Evolutionary conservation across 2,888 invertebrate species (phyloP).

Genomic region (Steinernema hermaphroditum): DNA sequence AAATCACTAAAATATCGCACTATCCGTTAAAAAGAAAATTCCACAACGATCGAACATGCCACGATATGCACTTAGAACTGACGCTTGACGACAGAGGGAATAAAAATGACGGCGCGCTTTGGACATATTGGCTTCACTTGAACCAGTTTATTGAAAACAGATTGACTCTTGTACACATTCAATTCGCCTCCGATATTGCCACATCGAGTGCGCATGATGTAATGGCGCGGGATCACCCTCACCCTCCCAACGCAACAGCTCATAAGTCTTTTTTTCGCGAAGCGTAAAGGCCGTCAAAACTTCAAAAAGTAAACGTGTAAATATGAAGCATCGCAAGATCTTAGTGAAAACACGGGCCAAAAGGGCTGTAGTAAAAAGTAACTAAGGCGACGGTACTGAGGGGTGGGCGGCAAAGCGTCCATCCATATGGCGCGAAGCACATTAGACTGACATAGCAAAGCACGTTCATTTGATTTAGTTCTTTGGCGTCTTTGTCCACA

Average conservation of each 20-base stretch:
- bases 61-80: neutral
- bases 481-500: neutral
- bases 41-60: neutral
- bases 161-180: slow-evolving; percentile 14
- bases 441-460: slow-evolving; percentile 1
- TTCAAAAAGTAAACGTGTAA: neutral
- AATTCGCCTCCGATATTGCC: neutral
- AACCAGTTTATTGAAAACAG: slow-evolving; percentile 20
- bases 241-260: neutral
- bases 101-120: neutral
- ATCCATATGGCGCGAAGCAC: slow-evolving; percentile 23
- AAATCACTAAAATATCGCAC: neutral
- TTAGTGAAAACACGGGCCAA: neutral
- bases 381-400: neutral
- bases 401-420: slow-evolving; percentile 1
- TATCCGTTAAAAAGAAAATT: neutral
- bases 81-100: neutral
- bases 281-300: neutral
- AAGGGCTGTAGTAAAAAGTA: neutral
- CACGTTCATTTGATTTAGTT: slow-evolving; percentile 7
- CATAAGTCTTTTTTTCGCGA: too few relatives aligned
- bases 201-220: neutral
- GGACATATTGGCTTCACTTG: slow-evolving; percentile 20
- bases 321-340: neutral
- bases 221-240: neutral